Conservation (phyloP, 2,888 invertebrate species). For the Drosophila helvetica region DNA sequence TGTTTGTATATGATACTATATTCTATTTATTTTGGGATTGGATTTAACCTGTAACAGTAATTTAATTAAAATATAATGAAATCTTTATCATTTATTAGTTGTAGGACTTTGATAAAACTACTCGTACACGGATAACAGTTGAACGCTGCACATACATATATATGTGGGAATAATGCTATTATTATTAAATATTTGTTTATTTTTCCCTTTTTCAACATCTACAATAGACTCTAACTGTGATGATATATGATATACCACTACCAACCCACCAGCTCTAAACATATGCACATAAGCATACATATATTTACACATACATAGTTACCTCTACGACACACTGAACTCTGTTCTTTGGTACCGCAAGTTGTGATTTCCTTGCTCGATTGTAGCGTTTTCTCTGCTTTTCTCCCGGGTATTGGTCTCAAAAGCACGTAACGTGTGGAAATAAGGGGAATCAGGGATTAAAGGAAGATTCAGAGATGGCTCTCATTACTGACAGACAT, state of each 20-base stretch:
- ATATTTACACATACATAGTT: neutral
- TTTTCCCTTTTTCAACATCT: neutral
- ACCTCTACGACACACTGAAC: neutral
- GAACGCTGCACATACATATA: slow-evolving; percentile 1
- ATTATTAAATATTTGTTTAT: neutral
- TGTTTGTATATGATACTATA: slow-evolving; percentile 1
- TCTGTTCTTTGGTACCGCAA: neutral
- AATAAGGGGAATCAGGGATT: neutral
- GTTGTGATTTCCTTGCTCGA: neutral
- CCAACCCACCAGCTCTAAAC: neutral
- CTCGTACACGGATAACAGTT: neutral
- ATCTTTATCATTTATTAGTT: neutral
- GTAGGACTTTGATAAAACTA: neutral
- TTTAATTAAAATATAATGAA: neutral
- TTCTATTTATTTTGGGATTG: neutral
- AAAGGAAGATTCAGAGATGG: neutral
- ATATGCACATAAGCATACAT: neutral
- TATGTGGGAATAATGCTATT: neutral
- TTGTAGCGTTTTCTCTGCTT: neutral
- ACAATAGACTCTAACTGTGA: neutral
- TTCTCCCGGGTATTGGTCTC: neutral
- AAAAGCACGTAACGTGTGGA: neutral
- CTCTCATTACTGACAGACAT: neutral
- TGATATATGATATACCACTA: neutral
- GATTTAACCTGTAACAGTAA: neutral